Conservation (phyloP, 2,797 vertebrate species). For the Sebastes vulpes region DNA sequence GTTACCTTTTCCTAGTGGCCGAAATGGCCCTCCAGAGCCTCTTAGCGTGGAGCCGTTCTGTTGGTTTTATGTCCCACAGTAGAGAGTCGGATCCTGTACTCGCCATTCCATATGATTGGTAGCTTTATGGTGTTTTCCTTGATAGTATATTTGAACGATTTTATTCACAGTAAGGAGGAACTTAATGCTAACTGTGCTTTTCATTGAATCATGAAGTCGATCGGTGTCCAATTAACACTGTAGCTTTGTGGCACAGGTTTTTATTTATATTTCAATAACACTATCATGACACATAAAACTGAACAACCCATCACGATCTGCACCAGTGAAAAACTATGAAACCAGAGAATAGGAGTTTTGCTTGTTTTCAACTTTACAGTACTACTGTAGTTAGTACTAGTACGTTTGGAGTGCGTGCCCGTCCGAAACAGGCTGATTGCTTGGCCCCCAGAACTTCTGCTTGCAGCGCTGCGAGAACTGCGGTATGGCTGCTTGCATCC, state of each 20-base stretch:
- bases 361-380: background rate
- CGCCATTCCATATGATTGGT: slow-evolving; percentile 54
- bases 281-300: background rate
- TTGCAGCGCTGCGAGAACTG: no score
- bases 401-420: no score
- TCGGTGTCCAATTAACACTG: slow-evolving; percentile 29
- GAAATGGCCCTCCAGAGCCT: slow-evolving; percentile 74
- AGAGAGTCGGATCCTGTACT: slow-evolving; percentile 54
- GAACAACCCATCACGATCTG: background rate
- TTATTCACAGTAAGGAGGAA: slow-evolving; percentile 41
- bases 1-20: slow-evolving; percentile 71
- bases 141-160: slow-evolving; percentile 47
- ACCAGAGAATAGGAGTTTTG: background rate
- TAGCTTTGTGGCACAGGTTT: background rate
- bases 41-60: slow-evolving; percentile 53
- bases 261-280: slow-evolving; percentile 3
- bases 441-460: no score
- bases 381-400: no score
- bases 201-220: slow-evolving; percentile 37
- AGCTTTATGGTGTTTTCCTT: slow-evolving; percentile 61
- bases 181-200: slow-evolving; percentile 34
- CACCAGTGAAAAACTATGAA: slow-evolving; percentile 1
- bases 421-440: no score
- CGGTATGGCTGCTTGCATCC: no score
- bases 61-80: slow-evolving; percentile 71